Base-by-base conservation (phyloP, 2,113 vertebrate species). In the Catharus bicknelli region DNA sequence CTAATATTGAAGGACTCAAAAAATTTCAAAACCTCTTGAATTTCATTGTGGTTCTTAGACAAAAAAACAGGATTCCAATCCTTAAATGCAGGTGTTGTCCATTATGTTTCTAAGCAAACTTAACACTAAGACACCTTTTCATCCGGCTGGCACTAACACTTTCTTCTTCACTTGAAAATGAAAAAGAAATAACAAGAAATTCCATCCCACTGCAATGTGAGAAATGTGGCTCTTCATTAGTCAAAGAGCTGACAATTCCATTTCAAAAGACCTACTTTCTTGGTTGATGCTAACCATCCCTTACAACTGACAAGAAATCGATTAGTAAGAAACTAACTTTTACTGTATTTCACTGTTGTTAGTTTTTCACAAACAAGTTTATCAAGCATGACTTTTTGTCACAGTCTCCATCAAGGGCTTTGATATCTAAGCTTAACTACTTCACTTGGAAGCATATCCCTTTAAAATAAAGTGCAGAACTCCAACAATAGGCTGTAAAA, bases 181-280 rank as follows among this genome's bases (percentile, higher is more conserved):
- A 63, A 75, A 84, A 77, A 58, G n/a, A 81, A 81, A n/a, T 47
- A 61, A 64, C 30, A 38, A 76, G 30, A 61, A 93, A 83, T 64
- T 45, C 16, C 19, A 3, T 30, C 7, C 6, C 7, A 4, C 4
- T 16, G 27, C 40, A 73, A 57, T 30, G 13, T 50, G 55, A 61
- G 80, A 86, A 86, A 36, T 38, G 48, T 27, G 38, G 16, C 25
- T 85, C 45, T 79, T 76, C n/a, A 17, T 53, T 45, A 45, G 25
- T 26, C 18, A 70, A 72, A 79, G 13, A 66, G 59, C 13, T 86
- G 72, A 58, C 16, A 64, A 30, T 78, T 69, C n/a, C 30, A 64
- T 47, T 11, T 45, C 43, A 53, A 76, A 76, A 74, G 13, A 47
- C 23, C 6, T 34, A 4, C 62, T 48, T 68, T 61, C 26, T 23